These are phyloP conservation scores for Crax fasciolata DNA, from an alignment of 2,797 vertebrate genomes.

Conservation along the genomic window DNA sequence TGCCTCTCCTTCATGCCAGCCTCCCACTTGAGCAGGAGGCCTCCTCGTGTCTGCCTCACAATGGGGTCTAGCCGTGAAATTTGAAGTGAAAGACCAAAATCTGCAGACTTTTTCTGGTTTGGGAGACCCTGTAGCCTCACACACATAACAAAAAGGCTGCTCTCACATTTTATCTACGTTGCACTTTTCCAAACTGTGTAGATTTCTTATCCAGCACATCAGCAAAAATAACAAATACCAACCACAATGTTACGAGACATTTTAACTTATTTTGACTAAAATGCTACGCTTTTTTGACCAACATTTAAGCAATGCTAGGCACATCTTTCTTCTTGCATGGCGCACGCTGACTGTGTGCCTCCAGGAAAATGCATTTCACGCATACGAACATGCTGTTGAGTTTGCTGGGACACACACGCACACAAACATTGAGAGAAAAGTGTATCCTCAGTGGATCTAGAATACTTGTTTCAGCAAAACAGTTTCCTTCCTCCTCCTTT, in stretches of 20 bases:
- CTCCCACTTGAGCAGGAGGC: rapidly evolving
- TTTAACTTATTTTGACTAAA: constrained; percentile 52
- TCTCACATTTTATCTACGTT: constrained; percentile 1
- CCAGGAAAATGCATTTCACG: constrained; percentile 57
- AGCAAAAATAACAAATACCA: constrained; percentile 50
- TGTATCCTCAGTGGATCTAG: constrained; percentile 17
- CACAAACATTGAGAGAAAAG: constrained; percentile 10
- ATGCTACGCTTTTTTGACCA: constrained; percentile 14
- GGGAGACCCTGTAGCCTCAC: neutral
- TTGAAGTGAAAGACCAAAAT: neutral
- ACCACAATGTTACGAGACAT: constrained; percentile 9
- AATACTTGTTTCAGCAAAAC: constrained; percentile 62
- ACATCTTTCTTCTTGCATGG: neutral
- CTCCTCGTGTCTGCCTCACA: rapidly evolving
- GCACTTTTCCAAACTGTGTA: constrained; percentile 33
- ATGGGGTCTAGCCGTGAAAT: neutral
- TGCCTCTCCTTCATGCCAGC: neutral
- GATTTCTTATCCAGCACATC: constrained; percentile 46
- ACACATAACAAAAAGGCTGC: neutral
- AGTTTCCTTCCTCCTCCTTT: constrained; percentile 69
- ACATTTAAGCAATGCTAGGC: neutral
- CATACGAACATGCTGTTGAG: constrained; percentile 4
- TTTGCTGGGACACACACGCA: neutral
- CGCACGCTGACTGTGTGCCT: constrained; percentile 8
- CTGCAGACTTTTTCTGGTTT: neutral